phyloP scores from a whole-genome alignment of 2,113 vertebrate genomes.

The Clarias macrocephalus region DNA sequence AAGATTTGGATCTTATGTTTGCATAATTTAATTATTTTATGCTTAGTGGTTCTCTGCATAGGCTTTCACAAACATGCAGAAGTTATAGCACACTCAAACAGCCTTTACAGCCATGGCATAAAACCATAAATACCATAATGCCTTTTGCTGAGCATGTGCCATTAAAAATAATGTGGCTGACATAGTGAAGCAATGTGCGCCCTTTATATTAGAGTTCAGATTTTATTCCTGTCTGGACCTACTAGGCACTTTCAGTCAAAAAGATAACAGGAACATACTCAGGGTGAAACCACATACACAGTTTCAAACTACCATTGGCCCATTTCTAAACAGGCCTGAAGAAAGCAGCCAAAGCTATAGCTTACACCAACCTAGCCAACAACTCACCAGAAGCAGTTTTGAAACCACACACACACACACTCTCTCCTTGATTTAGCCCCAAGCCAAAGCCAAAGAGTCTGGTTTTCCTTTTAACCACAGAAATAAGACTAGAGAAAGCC shows the following conservation, averaged over 20 bases:
- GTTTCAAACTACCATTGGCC: background rate
- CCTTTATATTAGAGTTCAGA: slow-evolving; percentile 38
- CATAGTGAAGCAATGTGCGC: slow-evolving; percentile 31
- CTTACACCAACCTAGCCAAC: background rate
- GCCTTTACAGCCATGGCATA: slow-evolving; percentile 62
- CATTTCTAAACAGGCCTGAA: background rate
- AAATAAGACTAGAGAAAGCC: slow-evolving; percentile 4
- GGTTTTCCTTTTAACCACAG: background rate
- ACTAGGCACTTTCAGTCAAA: slow-evolving; percentile 33
- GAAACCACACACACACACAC: background rate
- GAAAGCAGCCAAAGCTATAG: background rate
- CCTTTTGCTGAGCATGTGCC: slow-evolving; percentile 58
- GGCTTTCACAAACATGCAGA: slow-evolving; percentile 48
- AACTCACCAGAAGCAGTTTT: slow-evolving; percentile 6
- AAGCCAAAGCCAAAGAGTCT: background rate
- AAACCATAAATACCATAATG: slow-evolving; percentile 62
- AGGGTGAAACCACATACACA: background rate
- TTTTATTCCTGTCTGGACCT: slow-evolving; percentile 48
- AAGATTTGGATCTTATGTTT: slow-evolving; percentile 35
- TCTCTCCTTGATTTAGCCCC: background rate
- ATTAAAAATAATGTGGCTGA: slow-evolving; percentile 46
- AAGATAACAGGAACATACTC: slow-evolving; percentile 39
- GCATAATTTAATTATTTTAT: slow-evolving; percentile 37
- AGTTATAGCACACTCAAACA: slow-evolving; percentile 48
- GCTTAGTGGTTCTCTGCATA: slow-evolving; percentile 35